Evolutionary conservation across 2,113 vertebrate genomes (phyloP).

Genomic region (Zosterops japonicus): DNA sequence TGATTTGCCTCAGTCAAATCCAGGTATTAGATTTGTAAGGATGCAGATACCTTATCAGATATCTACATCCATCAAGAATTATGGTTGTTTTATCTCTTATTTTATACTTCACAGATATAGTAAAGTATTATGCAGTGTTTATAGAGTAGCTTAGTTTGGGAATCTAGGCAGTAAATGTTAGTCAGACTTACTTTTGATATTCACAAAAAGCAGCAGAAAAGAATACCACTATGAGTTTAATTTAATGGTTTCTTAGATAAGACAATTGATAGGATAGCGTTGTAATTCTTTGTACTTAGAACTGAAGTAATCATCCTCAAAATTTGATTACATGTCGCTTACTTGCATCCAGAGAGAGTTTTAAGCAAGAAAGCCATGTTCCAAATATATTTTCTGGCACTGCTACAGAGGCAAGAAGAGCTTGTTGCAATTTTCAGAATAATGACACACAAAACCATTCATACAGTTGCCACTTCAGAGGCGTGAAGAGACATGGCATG

Average conservation of each 20-base stretch:
- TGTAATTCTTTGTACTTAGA: background rate
- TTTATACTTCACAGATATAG: background rate
- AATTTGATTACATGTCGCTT: slow-evolving; percentile 1
- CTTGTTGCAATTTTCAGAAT: slow-evolving; percentile 22
- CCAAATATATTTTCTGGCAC: slow-evolving; percentile 10
- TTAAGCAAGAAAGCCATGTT: background rate
- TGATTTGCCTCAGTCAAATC: background rate
- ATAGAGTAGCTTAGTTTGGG: background rate
- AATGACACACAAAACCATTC: background rate
- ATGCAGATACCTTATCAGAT: background rate
- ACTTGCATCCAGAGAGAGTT: background rate
- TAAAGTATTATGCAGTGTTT: background rate
- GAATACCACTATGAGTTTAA: background rate
- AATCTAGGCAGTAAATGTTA: slow-evolving; percentile 1
- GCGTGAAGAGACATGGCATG: background rate
- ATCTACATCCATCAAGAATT: background rate
- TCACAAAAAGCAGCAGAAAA: background rate
- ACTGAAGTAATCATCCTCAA: slow-evolving; percentile 9
- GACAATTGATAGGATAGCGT: background rate
- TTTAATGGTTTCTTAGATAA: background rate
- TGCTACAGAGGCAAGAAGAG: background rate
- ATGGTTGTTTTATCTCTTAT: background rate
- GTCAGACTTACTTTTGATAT: background rate
- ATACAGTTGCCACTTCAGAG: background rate
- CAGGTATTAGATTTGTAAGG: background rate